Conservation (phyloP, 2,888 invertebrate species). For the Sesamia inferens region DNA sequence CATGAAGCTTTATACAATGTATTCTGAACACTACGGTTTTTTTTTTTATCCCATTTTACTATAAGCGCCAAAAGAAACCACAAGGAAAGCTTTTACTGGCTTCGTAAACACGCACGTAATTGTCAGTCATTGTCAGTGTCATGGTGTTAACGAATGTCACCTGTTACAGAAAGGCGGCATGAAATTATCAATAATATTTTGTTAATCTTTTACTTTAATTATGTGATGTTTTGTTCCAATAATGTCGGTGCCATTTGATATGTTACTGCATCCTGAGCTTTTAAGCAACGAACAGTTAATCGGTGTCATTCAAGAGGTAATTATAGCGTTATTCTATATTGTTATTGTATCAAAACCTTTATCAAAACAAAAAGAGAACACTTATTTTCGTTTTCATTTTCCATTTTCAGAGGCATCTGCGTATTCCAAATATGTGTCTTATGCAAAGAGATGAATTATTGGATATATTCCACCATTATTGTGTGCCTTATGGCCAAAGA, state of each 20-base stretch:
- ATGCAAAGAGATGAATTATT: slow-evolving; percentile 82
- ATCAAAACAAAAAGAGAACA: slow-evolving; percentile 31
- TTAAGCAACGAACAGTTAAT: slow-evolving; percentile 82
- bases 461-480: slow-evolving; percentile 83
- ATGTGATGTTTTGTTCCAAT: slow-evolving; percentile 55
- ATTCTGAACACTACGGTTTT: rapidly evolving
- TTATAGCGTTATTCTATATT: slow-evolving; percentile 14
- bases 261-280: slow-evolving; percentile 86
- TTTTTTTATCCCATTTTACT: background rate
- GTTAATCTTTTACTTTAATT: slow-evolving; percentile 38
- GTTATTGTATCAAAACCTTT: slow-evolving; percentile 28
- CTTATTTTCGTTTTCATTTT: slow-evolving; percentile 17
- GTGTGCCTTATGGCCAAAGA: slow-evolving; percentile 86
- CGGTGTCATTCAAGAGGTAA: slow-evolving; percentile 82
- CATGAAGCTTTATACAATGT: background rate
- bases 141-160: slow-evolving; percentile 26
- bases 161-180: slow-evolving; percentile 46
- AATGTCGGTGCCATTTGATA: slow-evolving; percentile 82
- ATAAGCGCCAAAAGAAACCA: background rate
- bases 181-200: slow-evolving; percentile 33
- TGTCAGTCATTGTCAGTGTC: slow-evolving; percentile 32
- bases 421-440: slow-evolving; percentile 73
- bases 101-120: slow-evolving; percentile 26
- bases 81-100: background rate
- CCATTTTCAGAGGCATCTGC: slow-evolving; percentile 81